Percentiles rank a stretch among this genome's conserved stretches.
Evolutionary conservation across 1,140 invertebrate genomes (phyloP).

Genomic region (Drosophila santomea): DNA sequence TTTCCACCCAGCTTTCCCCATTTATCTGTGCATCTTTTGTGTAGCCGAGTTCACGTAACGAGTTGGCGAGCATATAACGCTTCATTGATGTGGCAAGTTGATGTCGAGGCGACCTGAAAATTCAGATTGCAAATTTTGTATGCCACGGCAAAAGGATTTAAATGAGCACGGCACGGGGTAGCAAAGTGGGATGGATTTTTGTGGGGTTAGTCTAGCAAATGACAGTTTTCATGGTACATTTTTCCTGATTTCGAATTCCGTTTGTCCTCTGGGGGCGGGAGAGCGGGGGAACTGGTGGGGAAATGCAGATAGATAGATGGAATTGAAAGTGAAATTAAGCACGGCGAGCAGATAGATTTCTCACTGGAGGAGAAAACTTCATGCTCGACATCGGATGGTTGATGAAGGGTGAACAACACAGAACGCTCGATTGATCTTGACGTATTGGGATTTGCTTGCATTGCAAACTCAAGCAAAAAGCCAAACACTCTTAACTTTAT

Average conservation of each 20-base stretch:
- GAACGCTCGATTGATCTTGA: conserved; percentile 29
- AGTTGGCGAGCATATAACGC: conserved; percentile 43
- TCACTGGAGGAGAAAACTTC: conserved; percentile 1
- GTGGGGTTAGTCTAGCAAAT: conserved; percentile 6
- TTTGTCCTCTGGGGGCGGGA: conserved; percentile 15
- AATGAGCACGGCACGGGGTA: conserved; percentile 28
- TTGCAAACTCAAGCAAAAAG: background rate
- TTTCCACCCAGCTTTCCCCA: conserved; percentile 20
- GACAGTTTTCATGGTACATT: conserved; percentile 43
- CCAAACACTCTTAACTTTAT: background rate
- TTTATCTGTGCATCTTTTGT: conserved; percentile 45
- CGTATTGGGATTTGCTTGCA: background rate
- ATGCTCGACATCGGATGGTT: conserved; percentile 27
- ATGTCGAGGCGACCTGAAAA: conserved; percentile 32
- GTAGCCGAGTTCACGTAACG: conserved; percentile 34
- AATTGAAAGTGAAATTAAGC: conserved; percentile 50
- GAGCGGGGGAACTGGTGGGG: background rate
- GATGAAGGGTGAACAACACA: conserved; percentile 31
- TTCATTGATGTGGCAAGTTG: conserved; percentile 54
- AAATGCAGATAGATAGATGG: conserved; percentile 20
- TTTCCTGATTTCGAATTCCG: conserved; percentile 51
- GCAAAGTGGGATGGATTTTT: background rate
- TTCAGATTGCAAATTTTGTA: conserved; percentile 39
- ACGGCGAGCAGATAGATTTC: conserved; percentile 19
- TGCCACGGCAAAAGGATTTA: conserved; percentile 44